phyloP scores from a whole-genome alignment of 1,140 invertebrate genomes.

The Diorhabda elongata region DNA sequence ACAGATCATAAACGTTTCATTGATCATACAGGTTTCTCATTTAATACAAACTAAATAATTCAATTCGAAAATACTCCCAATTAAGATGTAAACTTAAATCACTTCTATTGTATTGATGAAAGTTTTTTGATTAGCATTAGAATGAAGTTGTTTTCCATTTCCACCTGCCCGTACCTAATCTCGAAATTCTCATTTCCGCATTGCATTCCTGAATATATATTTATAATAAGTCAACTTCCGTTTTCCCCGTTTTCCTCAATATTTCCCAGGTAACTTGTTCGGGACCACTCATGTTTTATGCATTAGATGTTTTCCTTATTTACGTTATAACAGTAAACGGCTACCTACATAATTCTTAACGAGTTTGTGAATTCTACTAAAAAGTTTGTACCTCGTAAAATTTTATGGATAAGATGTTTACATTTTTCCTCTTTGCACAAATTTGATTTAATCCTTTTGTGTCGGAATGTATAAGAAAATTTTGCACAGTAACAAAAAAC shows the following conservation, averaged over 20 bases:
- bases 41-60: too few species aligned
- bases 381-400: neutral
- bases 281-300: neutral
- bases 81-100: too few species aligned
- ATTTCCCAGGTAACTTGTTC: neutral
- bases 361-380: constrained; percentile 2
- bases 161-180: too few species aligned
- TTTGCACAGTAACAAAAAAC: neutral
- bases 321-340: neutral
- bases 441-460: neutral
- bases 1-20: too few species aligned
- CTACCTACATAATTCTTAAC: constrained; percentile 2
- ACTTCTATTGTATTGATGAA: too few species aligned
- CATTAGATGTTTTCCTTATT: constrained; percentile 2
- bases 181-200: too few species aligned
- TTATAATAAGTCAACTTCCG: neutral
- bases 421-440: neutral
- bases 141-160: too few species aligned
- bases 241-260: neutral
- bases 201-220: neutral
- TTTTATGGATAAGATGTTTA: neutral
- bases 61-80: too few species aligned
- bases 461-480: neutral
- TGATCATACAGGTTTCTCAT: too few species aligned
- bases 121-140: too few species aligned